phyloP scores from a whole-genome alignment of 2,113 vertebrate genomes.

The Synchiropus splendidus region DNA sequence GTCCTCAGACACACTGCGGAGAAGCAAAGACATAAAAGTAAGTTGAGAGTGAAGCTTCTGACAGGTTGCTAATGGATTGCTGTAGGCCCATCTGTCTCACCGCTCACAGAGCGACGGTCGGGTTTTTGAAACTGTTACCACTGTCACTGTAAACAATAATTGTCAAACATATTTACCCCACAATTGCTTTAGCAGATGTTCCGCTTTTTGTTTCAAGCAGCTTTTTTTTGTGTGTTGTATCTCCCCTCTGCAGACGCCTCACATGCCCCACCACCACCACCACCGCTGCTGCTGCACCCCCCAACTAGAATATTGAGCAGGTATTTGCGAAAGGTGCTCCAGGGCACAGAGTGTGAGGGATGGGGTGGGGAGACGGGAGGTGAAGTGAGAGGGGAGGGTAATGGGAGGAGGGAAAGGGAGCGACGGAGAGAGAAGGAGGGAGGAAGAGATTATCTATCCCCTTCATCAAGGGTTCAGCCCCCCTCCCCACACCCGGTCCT shows the following conservation, averaged over 20 bases:
- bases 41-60: conserved; percentile 73
- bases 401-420: conserved; percentile 10
- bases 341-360: conserved; percentile 64
- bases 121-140: conserved; percentile 75
- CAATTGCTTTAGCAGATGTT: conserved; percentile 82
- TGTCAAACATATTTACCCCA: conserved; percentile 81
- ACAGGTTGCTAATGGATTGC: conserved; percentile 79
- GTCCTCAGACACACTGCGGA: conserved; percentile 56
- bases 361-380: conserved; percentile 41
- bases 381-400: conserved; percentile 15
- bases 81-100: conserved; percentile 77
- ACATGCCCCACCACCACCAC: conserved; percentile 44
- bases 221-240: conserved; percentile 69
- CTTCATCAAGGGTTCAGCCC: conserved; percentile 66
- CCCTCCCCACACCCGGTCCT: conserved; percentile 31
- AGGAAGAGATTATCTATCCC: conserved; percentile 73
- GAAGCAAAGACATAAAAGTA: conserved; percentile 70
- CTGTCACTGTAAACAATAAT: conserved; percentile 85
- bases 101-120: conserved; percentile 70
- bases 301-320: conserved; percentile 76
- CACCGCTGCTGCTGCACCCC: conserved; percentile 26
- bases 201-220: conserved; percentile 70
- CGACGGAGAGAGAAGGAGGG: conserved; percentile 27
- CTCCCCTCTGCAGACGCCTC: conserved; percentile 66
- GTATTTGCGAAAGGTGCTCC: conserved; percentile 77